These are phyloP conservation scores for Sympetrum striolatum DNA, from an alignment of 2,888 invertebrate species.

Conservation along the genomic window DNA sequence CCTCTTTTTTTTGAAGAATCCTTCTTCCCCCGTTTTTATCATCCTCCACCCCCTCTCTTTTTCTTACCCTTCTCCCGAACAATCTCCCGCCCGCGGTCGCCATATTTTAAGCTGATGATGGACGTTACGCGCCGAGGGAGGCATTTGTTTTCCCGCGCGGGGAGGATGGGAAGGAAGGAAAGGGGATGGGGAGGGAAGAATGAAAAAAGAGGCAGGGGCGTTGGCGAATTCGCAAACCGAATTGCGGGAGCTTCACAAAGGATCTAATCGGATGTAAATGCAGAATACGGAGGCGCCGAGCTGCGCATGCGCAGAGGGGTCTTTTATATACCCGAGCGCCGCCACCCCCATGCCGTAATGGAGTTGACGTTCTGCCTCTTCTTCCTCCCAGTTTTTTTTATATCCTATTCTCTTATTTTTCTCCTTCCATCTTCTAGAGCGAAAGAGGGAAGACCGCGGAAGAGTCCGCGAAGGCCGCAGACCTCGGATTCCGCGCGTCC, in stretches of 20 bases:
- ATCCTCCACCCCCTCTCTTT: not conserved
- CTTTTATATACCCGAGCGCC: too few relatives aligned
- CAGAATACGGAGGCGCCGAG: slow-evolving; percentile 4
- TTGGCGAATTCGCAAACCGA: not conserved
- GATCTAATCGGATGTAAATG: slow-evolving; percentile 40
- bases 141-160: slow-evolving; percentile 35
- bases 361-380: not conserved
- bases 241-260: slow-evolving; percentile 21
- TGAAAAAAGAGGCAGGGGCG: not conserved
- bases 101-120: slow-evolving; percentile 43
- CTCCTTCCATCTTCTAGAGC: not conserved
- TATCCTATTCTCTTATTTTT: not conserved
- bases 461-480: not conserved
- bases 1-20: not conserved
- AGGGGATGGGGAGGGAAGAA: not conserved
- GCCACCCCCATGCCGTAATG: not conserved
- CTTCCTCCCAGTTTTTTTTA: not conserved
- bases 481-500: not conserved
- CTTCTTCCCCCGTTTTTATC: not conserved
- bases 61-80: not conserved
- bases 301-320: not conserved
- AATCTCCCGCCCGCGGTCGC: not conserved
- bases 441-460: not conserved
- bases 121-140: slow-evolving; percentile 30
- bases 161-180: not conserved